Conservation (phyloP, 2,113 vertebrate genomes). For the Tupaia tana region DNA sequence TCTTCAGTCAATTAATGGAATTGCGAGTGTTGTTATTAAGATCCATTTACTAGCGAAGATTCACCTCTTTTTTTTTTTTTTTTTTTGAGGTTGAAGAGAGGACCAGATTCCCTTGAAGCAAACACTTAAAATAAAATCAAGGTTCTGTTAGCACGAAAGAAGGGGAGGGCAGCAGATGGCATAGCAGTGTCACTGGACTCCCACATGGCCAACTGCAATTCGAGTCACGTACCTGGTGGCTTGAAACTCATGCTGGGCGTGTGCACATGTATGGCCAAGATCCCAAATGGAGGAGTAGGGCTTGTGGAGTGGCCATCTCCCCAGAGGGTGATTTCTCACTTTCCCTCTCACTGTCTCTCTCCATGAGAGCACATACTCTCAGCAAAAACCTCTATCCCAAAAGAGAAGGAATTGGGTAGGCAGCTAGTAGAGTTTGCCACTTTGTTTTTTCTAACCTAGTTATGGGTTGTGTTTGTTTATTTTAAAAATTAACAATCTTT, state of each 20-base stretch:
- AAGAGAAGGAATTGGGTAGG: background rate
- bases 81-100: background rate
- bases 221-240: too few relatives aligned
- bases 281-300: too few relatives aligned
- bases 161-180: background rate
- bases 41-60: constrained; percentile 26
- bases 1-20: constrained; percentile 30
- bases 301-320: too few relatives aligned
- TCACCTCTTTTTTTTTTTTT: too few relatives aligned
- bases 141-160: background rate
- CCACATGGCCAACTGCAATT: too few relatives aligned
- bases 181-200: too few relatives aligned
- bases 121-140: constrained; percentile 15
- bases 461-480: constrained; percentile 7
- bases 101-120: constrained; percentile 1
- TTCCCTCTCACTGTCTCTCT: too few relatives aligned
- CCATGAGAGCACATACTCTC: too few relatives aligned
- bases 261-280: too few relatives aligned
- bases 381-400: too few relatives aligned
- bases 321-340: too few relatives aligned
- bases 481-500: constrained; percentile 17
- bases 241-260: too few relatives aligned
- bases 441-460: constrained; percentile 51
- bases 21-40: constrained; percentile 39
- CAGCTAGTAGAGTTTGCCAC: background rate